A percentile compares a stretch with the other conserved stretches of the same genome.
Evolutionary conservation across 2,113 vertebrate genomes (phyloP).

Genomic region (Alces alces): DNA sequence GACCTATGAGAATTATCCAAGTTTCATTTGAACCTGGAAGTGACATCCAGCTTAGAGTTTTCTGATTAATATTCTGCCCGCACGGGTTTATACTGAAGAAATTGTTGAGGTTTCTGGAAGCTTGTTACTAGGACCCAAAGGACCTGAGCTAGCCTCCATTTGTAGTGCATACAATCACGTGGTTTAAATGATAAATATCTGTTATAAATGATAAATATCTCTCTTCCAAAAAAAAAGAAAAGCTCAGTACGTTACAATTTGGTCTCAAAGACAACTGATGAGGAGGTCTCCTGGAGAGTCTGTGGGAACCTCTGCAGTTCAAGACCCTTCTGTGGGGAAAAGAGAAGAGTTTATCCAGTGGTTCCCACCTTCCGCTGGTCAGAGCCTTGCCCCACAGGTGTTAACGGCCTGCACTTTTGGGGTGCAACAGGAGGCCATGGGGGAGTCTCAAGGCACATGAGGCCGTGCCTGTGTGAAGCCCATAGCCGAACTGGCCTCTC

Average conservation of each 20-base stretch:
- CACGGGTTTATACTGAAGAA: background rate
- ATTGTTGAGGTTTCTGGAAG: constrained; percentile 20
- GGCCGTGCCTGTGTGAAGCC: background rate
- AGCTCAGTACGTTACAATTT: background rate
- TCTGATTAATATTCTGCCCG: constrained; percentile 37
- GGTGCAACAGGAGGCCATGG: background rate
- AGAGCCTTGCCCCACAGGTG: background rate
- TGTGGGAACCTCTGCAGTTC: background rate
- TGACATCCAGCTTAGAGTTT: constrained; percentile 25
- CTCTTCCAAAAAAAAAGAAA: background rate
- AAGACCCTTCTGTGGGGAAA: background rate
- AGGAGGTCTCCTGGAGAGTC: background rate
- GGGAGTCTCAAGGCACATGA: background rate
- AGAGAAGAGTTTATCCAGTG: background rate
- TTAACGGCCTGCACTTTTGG: background rate
- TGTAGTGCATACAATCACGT: background rate
- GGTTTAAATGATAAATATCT: constrained; percentile 2
- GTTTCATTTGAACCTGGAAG: constrained; percentile 23
- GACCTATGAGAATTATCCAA: background rate
- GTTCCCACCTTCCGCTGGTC: background rate
- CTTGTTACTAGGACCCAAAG: background rate
- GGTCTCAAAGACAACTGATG: background rate
- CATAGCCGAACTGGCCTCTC: background rate
- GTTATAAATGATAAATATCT: background rate
- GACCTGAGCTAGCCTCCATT: background rate